These are phyloP conservation scores for Shargacucullia verbasci DNA, from an alignment of 2,888 invertebrate genomes.

Conservation along the genomic window DNA sequence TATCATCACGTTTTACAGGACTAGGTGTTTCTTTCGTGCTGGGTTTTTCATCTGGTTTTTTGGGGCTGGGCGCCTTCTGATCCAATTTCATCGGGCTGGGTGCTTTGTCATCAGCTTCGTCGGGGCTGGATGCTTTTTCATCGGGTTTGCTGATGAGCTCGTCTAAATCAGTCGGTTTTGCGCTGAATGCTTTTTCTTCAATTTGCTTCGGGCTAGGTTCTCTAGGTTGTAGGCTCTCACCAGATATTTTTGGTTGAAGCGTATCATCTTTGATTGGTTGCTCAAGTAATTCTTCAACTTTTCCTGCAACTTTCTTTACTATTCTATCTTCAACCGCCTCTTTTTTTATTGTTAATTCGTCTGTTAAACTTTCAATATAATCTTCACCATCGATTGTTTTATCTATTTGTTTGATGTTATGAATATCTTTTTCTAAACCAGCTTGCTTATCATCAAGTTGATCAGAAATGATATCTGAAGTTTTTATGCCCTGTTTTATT, in stretches of 20 bases:
- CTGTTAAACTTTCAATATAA: conserved; percentile 1
- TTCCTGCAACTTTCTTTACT: conserved; percentile 1
- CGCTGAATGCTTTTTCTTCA: neutral
- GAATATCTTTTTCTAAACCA: conserved; percentile 74
- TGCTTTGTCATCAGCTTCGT: too few relatives aligned
- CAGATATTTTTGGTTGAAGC: neutral
- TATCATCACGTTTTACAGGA: too few relatives aligned
- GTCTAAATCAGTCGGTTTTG: too few relatives aligned
- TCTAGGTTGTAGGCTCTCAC: too few relatives aligned
- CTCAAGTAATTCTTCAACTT: conserved; percentile 5
- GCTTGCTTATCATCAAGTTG: conserved; percentile 82
- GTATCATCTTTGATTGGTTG: too few relatives aligned
- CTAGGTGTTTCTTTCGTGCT: too few relatives aligned
- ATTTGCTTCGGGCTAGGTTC: neutral
- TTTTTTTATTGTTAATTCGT: conserved; percentile 4
- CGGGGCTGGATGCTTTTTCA: neutral
- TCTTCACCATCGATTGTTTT: conserved; percentile 56
- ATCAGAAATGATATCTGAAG: conserved; percentile 46
- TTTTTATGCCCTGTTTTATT: conserved; percentile 11
- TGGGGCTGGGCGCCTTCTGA: too few relatives aligned
- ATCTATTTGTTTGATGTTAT: conserved; percentile 28
- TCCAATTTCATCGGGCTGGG: too few relatives aligned
- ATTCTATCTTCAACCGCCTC: neutral
- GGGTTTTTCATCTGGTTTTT: too few relatives aligned
- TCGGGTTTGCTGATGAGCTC: neutral